Percentiles rank a stretch among this genome's conserved stretches.
Evolutionary conservation across 2,113 vertebrate genomes (phyloP).

Genomic region (Trichomycterus rosablanca): DNA sequence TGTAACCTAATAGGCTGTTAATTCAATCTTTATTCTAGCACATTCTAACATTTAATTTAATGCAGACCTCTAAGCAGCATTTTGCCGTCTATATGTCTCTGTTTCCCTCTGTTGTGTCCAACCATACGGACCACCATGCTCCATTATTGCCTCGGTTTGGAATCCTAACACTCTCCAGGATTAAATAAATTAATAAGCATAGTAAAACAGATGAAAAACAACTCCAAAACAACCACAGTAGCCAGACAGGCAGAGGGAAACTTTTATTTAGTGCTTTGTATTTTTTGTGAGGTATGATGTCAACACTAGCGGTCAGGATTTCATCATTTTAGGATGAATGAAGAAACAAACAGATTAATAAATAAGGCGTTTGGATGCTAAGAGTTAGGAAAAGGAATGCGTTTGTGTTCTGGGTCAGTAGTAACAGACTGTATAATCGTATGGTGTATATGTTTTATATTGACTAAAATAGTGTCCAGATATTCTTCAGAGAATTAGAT

Average conservation of each 20-base stretch:
- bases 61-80: too few species aligned
- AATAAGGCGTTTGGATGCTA: conserved; percentile 19
- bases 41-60: too few species aligned
- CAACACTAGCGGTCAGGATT: conserved; percentile 34
- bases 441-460: too few species aligned
- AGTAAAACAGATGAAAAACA: conserved; percentile 30
- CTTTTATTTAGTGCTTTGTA: conserved; percentile 10
- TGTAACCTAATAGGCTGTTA: too few species aligned
- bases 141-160: conserved; percentile 29
- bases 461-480: too few species aligned
- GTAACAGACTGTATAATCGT: too few species aligned
- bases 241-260: conserved; percentile 16
- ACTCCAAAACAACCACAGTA: conserved; percentile 45
- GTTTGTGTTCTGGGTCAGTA: background rate
- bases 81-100: too few species aligned
- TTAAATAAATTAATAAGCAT: conserved; percentile 30
- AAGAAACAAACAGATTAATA: conserved; percentile 35
- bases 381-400: background rate
- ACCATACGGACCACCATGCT: conserved; percentile 29
- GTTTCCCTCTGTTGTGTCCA: background rate
- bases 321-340: conserved; percentile 17
- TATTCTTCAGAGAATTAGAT: too few species aligned
- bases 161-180: conserved; percentile 23
- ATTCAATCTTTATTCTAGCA: too few species aligned
- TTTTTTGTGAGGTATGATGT: conserved; percentile 28